Conservation (phyloP, 2,888 invertebrate genomes). For the Lepetodrilus schrolli region DNA sequence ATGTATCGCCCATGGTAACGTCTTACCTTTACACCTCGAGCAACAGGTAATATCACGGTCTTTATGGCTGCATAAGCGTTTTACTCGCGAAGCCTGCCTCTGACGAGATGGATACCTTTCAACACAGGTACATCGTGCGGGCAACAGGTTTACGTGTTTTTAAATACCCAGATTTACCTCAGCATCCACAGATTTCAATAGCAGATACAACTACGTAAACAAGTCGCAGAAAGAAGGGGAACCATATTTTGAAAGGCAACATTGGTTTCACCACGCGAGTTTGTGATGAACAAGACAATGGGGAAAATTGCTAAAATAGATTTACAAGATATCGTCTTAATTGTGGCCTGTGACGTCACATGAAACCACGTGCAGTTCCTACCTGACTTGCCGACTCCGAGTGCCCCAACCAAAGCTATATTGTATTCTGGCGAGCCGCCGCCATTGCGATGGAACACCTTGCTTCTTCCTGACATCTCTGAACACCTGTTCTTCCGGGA, state of each 20-base stretch:
- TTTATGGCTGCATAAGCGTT: no score
- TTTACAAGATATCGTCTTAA: neutral
- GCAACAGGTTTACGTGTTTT: neutral
- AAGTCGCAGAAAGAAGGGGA: neutral
- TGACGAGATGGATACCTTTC: no score
- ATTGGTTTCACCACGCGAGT: no score
- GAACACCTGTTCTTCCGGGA: neutral
- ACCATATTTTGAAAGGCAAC: no score
- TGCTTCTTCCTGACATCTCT: slow-evolving; percentile 47
- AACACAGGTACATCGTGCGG: no score
- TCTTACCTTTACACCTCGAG: no score
- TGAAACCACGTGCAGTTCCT: slow-evolving; percentile 4
- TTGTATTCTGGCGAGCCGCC: slow-evolving; percentile 53
- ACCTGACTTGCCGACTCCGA: slow-evolving; percentile 90
- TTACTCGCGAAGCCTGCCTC: no score
- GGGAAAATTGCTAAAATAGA: no score
- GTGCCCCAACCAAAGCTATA: slow-evolving; percentile 81
- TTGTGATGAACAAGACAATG: no score
- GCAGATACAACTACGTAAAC: neutral
- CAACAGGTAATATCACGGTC: no score
- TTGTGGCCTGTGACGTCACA: neutral
- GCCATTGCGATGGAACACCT: slow-evolving; percentile 40
- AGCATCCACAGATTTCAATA: neutral
- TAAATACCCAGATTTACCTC: neutral
- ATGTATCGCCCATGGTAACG: no score